phyloP scores from a whole-genome alignment of 2,113 vertebrate species.

The Seriola dumerili region DNA sequence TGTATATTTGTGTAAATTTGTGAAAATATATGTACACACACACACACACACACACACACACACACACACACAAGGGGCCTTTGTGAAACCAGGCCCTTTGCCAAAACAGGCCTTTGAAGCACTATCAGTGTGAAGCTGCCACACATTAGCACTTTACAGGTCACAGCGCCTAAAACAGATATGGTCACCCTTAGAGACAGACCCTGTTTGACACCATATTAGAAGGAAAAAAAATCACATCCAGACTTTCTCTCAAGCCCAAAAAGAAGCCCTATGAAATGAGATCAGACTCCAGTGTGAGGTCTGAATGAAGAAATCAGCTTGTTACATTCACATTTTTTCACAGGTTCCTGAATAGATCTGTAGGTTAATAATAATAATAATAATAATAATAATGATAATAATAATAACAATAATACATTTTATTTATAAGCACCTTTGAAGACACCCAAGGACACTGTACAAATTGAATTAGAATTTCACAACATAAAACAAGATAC shows the following conservation, averaged over 20 bases:
- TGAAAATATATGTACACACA: neutral
- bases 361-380: no score
- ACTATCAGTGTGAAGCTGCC: conserved; percentile 69
- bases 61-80: neutral
- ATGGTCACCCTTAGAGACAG: conserved; percentile 52
- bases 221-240: conserved; percentile 53
- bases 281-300: conserved; percentile 14
- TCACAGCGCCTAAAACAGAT: conserved; percentile 70
- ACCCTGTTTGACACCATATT: conserved; percentile 40
- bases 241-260: conserved; percentile 17
- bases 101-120: conserved; percentile 53
- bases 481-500: no score
- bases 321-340: neutral
- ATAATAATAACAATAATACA: no score
- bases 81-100: conserved; percentile 37
- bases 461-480: no score
- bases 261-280: conserved; percentile 32
- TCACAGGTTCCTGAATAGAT: no score
- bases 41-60: neutral
- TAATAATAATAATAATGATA: no score
- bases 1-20: neutral
- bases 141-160: conserved; percentile 79
- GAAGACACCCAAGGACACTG: no score
- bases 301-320: neutral
- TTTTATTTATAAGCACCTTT: no score